phyloP scores from a whole-genome alignment of 2,797 vertebrate species.

The Aulostomus chinensis region DNA sequence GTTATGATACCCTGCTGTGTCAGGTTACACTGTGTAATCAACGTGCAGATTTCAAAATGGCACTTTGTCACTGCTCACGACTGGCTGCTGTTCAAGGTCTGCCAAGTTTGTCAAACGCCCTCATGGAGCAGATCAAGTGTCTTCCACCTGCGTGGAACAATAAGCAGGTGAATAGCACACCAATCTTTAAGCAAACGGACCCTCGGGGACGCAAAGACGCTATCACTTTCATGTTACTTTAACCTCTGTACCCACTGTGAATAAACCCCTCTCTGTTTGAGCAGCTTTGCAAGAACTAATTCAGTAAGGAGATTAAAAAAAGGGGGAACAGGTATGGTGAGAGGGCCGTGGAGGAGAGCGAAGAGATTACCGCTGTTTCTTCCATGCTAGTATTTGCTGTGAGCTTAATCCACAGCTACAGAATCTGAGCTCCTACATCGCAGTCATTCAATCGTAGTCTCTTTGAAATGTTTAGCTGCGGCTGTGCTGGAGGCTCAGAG shows the following conservation, averaged over 20 bases:
- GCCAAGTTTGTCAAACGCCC: neutral
- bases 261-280: slow-evolving; percentile 64
- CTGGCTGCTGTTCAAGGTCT: slow-evolving; percentile 3
- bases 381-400: slow-evolving; percentile 74
- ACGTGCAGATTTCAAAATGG: slow-evolving; percentile 20
- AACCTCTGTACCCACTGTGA: slow-evolving; percentile 54
- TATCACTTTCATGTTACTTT: slow-evolving; percentile 60
- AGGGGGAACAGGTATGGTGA: slow-evolving; percentile 65
- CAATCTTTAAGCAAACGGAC: slow-evolving; percentile 28
- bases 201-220: slow-evolving; percentile 18
- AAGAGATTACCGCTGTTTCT: slow-evolving; percentile 79
- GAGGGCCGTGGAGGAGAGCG: slow-evolving; percentile 57
- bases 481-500: slow-evolving; percentile 30
- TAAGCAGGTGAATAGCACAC: slow-evolving; percentile 33
- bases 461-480: slow-evolving; percentile 62
- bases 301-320: slow-evolving; percentile 73
- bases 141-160: slow-evolving; percentile 21
- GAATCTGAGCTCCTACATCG: slow-evolving; percentile 65
- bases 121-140: neutral
- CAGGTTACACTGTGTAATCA: slow-evolving; percentile 32
- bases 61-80: neutral
- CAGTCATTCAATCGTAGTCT: slow-evolving; percentile 66
- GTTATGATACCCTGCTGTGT: slow-evolving; percentile 26
- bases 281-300: slow-evolving; percentile 70
- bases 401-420: slow-evolving; percentile 74